Evolutionary conservation across 2,113 vertebrate genomes (phyloP).

Genomic region (Lichenostomus cassidix): DNA sequence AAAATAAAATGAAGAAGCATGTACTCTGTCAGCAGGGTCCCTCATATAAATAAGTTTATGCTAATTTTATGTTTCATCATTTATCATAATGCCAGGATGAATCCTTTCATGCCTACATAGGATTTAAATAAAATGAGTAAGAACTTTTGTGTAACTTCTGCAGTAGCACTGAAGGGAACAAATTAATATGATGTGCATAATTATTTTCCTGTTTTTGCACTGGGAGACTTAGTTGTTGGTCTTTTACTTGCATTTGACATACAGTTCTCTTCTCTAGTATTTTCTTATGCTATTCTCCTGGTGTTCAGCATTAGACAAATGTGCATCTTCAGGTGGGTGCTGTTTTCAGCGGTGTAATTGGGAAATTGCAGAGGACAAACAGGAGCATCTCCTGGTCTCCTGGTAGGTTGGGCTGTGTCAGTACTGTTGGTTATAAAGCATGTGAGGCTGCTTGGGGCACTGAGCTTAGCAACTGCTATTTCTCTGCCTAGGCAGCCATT

Average conservation of each 20-base stretch:
- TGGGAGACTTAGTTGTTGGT: neutral
- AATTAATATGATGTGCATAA: neutral
- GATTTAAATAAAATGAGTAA: neutral
- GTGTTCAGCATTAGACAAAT: neutral
- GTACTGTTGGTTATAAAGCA: neutral
- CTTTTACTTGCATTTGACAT: neutral
- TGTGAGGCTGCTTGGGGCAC: neutral
- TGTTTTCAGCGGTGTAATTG: neutral
- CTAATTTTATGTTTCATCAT: neutral
- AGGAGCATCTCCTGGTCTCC: neutral
- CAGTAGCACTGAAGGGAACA: neutral
- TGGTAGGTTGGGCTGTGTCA: neutral
- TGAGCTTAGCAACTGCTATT: neutral
- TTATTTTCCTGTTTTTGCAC: neutral
- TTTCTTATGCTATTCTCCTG: neutral
- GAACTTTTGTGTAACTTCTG: neutral
- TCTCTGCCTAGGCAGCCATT: neutral
- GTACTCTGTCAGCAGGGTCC: neutral
- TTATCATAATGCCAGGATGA: neutral
- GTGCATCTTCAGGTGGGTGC: neutral
- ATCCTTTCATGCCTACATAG: neutral
- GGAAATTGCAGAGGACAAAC: neutral
- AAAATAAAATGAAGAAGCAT: neutral
- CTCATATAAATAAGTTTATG: slow-evolving; percentile 6
- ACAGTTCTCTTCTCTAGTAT: neutral